Evolutionary conservation across 2,888 invertebrate species (phyloP).

Genomic region (Acleris cristana): DNA sequence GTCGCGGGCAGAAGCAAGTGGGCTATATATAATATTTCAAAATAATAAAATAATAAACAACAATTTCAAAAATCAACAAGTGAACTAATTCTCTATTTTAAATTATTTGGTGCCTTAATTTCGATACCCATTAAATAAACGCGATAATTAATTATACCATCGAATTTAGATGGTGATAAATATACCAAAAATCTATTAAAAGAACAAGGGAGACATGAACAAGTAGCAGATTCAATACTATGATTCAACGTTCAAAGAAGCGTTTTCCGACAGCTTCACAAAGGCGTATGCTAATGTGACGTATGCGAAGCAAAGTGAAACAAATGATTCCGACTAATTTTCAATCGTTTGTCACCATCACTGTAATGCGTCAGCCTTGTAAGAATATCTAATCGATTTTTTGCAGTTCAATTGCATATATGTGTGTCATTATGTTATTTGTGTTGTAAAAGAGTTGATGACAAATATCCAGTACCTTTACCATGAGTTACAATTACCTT

Average conservation of each 20-base stretch:
- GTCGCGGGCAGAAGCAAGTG: too few species aligned
- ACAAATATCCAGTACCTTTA: too few species aligned
- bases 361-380: slow-evolving; percentile 10
- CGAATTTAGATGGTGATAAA: neutral
- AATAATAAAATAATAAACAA: too few species aligned
- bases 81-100: too few species aligned
- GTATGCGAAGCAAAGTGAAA: slow-evolving; percentile 60
- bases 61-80: too few species aligned
- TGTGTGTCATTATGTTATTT: too few species aligned
- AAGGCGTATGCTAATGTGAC: slow-evolving; percentile 50
- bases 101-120: too few species aligned
- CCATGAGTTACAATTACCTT: too few species aligned
- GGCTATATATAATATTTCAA: too few species aligned
- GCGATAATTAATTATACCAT: neutral
- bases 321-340: slow-evolving; percentile 62
- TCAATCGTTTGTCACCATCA: slow-evolving; percentile 63
- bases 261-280: slow-evolving; percentile 27
- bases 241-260: slow-evolving; percentile 20
- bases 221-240: slow-evolving; percentile 4
- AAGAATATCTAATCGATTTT: neutral
- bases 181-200: neutral
- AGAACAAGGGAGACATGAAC: slow-evolving; percentile 15
- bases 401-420: too few species aligned
- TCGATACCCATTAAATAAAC: too few species aligned
- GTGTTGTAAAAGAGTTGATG: too few species aligned